Base-by-base conservation (phyloP, 2,888 invertebrate species). In the Dastarcus helophoroides region DNA sequence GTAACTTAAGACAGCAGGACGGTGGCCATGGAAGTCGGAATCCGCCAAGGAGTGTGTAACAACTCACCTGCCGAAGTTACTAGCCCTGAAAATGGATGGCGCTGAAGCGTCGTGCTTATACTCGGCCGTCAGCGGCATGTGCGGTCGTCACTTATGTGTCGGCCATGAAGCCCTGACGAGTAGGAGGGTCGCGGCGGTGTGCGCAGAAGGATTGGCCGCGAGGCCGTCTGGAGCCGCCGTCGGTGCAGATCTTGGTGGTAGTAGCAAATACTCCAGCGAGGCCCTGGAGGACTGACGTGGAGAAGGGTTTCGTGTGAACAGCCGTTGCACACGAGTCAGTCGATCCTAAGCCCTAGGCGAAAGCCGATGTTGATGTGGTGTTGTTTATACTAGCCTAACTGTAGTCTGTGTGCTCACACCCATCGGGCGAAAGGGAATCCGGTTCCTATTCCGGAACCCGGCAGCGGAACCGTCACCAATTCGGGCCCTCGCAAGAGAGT, bases 1-100 rank as follows among this genome's bases (percentile, higher is more conserved):
- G 45, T 50, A 46, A 44, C 42, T n/a, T 44, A 43, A 40, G 46
- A 68, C 63, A 75, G 71, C 72, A 73, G 72, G 74, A 72, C 72
- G 71, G 73, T 76, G 74, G 72, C 71, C 75, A 75, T 74, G 75
- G 75, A 77, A 75, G 74, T 75, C 66, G 73, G 69, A 68, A 68
- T 63, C 71, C 68, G 69, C 67, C 67, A 57, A 59, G 56, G 54
- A 68, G 56, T 61, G 59, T 58, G 57, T 44, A 58, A 71, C 63
- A 58, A 69, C 26, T 10, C 26, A 26, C 26, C 26, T 26, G 26
- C 26, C 26, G 26, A 26, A 26, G 26, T 26, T 15, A 26, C 14
- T 26, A 14, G 26, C 65, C 68, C 66, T 67, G 65, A 69, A 69
- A 68, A 69, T 67, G 65, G 65, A 71, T 68, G 69, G 65, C 62